Conservation (phyloP, 2,797 vertebrate species). For the Falco biarmicus region DNA sequence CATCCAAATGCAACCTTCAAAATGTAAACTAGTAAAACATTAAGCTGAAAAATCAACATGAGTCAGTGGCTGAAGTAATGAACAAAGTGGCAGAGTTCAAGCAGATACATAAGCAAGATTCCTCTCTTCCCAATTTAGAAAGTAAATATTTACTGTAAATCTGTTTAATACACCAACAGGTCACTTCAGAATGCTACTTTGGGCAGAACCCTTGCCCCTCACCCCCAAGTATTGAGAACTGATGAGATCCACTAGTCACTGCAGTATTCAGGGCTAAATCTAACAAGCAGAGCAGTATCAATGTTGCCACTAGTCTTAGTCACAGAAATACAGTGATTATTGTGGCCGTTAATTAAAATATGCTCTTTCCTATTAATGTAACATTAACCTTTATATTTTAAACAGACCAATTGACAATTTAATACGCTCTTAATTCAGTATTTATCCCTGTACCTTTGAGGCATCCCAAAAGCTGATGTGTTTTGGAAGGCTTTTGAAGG, state of each 20-base stretch:
- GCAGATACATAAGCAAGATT: neutral
- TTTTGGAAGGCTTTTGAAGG: neutral
- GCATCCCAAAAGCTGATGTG: neutral
- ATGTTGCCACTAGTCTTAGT: neutral
- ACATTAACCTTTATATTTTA: neutral
- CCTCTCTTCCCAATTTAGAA: neutral
- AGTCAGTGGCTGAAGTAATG: neutral
- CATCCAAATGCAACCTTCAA: neutral
- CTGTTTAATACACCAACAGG: neutral
- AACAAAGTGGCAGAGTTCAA: conserved; percentile 1
- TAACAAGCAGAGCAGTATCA: neutral
- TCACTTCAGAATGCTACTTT: neutral
- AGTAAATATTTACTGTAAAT: neutral
- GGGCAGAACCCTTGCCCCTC: neutral
- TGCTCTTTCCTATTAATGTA: neutral
- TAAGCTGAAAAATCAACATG: conserved; percentile 25
- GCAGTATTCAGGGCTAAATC: neutral
- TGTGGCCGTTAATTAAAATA: neutral
- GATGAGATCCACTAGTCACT: neutral
- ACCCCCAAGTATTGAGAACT: neutral
- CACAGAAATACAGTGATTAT: neutral
- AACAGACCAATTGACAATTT: neutral
- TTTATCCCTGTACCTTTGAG: neutral
- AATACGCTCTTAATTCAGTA: neutral
- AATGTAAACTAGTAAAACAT: conserved; percentile 4